Percentiles rank a stretch among this genome's conserved stretches.
These are phyloP conservation scores for Syrphus vitripennis DNA, from an alignment of 2,888 invertebrate species.

Conservation along the genomic window DNA sequence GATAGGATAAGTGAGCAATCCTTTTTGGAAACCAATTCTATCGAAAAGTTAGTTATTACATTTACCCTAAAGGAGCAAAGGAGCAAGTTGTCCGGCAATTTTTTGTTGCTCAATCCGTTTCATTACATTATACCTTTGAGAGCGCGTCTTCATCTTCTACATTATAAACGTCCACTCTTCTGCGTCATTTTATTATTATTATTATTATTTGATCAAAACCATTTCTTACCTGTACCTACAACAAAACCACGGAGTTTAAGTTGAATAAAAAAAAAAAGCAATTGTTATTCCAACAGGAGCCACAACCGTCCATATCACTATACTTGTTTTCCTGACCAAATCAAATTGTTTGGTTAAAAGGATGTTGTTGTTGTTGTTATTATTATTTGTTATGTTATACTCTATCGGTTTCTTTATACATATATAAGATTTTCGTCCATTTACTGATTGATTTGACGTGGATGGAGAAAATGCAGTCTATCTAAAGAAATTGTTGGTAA, in stretches of 20 bases:
- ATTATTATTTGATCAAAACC: conserved; percentile 28
- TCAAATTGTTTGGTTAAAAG: conserved; percentile 48
- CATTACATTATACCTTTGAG: conserved; percentile 9
- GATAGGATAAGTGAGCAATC: neutral
- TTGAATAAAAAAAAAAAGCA: conserved; percentile 53
- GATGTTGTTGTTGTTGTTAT: neutral
- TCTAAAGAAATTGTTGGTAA: neutral
- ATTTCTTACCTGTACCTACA: neutral
- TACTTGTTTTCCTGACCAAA: conserved; percentile 44
- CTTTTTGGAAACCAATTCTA: conserved; percentile 2
- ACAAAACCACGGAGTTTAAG: neutral
- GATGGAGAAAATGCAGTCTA: conserved; percentile 32
- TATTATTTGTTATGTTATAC: neutral
- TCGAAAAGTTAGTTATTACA: neutral
- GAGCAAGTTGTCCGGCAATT: neutral
- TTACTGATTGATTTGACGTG: conserved; percentile 61
- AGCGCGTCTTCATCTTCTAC: neutral
- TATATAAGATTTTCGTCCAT: conserved; percentile 44
- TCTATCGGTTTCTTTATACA: neutral
- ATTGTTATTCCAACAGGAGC: conserved; percentile 28
- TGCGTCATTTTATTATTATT: neutral
- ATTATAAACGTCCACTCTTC: neutral
- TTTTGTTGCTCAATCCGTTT: conserved; percentile 13
- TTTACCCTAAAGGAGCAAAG: neutral
- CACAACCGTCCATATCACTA: conserved; percentile 21